Conservation (phyloP, 2,888 invertebrate species). For the Diarsia rubi region DNA sequence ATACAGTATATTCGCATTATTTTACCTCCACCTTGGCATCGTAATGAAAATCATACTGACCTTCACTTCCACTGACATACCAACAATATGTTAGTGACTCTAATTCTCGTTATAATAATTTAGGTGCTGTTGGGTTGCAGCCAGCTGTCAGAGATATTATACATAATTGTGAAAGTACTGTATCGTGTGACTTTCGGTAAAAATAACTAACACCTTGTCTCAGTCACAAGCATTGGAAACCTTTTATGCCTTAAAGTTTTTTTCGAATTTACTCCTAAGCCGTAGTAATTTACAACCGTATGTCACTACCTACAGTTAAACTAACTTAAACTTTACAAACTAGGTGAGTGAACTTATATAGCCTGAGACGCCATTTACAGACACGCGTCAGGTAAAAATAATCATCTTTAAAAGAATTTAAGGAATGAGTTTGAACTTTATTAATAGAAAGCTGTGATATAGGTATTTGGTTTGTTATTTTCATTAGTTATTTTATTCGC, state of each 20-base stretch:
- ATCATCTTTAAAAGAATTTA: conserved; percentile 26
- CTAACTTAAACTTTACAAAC: conserved; percentile 32
- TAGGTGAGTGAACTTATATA: conserved; percentile 51
- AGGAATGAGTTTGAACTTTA: conserved; percentile 15
- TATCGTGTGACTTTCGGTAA: not conserved
- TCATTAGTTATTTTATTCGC: not conserved
- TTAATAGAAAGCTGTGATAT: not conserved
- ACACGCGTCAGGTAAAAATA: conserved; percentile 48
- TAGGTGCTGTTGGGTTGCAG: not conserved
- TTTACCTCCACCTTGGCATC: too few relatives aligned
- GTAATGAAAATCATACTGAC: not conserved
- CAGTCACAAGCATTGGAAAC: not conserved
- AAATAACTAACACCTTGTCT: too few relatives aligned
- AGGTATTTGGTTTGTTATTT: conserved; percentile 11
- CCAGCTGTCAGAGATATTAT: not conserved
- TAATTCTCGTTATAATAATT: not conserved
- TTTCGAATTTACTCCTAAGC: not conserved
- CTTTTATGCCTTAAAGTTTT: not conserved
- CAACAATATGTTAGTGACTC: not conserved
- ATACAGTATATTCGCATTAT: too few relatives aligned
- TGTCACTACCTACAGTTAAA: conserved; percentile 21
- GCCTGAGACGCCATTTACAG: conserved; percentile 46
- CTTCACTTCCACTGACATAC: not conserved
- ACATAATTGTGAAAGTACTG: not conserved
- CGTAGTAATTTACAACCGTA: not conserved